These are phyloP conservation scores for Serinus canaria DNA, from an alignment of 2,113 vertebrate genomes.

Conservation along the genomic window DNA sequence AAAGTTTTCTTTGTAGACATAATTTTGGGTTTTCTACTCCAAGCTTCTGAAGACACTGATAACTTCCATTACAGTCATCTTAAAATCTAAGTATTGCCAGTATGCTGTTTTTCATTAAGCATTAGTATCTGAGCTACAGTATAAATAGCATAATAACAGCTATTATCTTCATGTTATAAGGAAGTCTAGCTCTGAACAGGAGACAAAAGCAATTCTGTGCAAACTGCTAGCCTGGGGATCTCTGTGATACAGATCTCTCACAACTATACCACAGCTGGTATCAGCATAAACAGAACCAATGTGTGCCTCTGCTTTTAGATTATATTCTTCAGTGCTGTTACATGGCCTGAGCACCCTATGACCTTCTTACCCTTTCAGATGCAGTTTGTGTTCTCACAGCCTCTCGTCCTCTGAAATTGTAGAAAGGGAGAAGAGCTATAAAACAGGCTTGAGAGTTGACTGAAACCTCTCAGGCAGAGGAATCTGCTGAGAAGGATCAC, in stretches of 20 bases:
- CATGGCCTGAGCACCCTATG: neutral
- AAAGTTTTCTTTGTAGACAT: neutral
- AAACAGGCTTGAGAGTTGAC: neutral
- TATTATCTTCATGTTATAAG: neutral
- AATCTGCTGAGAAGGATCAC: neutral
- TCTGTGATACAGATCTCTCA: neutral
- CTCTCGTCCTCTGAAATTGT: neutral
- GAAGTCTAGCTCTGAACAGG: neutral
- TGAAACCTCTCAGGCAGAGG: neutral
- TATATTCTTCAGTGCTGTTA: neutral
- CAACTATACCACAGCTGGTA: accelerated
- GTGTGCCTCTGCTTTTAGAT: neutral
- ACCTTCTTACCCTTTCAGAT: neutral
- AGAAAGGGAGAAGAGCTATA: neutral
- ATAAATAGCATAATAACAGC: neutral
- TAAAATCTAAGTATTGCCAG: neutral
- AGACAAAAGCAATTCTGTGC: neutral
- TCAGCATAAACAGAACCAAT: neutral
- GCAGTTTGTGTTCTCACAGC: neutral
- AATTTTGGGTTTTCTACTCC: neutral
- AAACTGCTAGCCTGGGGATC: neutral
- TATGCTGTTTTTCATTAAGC: neutral
- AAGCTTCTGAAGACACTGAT: neutral
- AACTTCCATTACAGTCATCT: neutral
- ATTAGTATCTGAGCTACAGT: neutral